phyloP scores from a whole-genome alignment of 2,113 vertebrate genomes.

The Anthoscopus minutus region DNA sequence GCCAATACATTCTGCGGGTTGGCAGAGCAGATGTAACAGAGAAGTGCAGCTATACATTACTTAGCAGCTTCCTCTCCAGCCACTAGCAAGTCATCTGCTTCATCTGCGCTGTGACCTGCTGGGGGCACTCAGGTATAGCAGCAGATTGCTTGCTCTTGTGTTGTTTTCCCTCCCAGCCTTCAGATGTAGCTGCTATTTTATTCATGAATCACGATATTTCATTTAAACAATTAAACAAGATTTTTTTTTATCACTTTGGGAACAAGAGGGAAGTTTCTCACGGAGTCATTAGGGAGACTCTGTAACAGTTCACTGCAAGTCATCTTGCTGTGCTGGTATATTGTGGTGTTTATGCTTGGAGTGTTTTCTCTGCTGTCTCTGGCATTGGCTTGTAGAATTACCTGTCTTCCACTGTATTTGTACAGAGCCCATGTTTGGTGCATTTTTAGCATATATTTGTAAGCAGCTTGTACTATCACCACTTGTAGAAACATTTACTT shows the following conservation, averaged over 20 bases:
- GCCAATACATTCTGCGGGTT: background rate
- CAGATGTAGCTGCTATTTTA: background rate
- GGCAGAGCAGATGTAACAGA: background rate
- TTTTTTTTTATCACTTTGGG: slow-evolving; percentile 6
- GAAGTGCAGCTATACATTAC: background rate
- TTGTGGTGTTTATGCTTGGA: background rate
- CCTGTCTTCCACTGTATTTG: background rate
- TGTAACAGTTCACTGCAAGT: background rate
- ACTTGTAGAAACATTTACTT: background rate
- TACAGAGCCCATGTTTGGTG: background rate
- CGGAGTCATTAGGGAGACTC: slow-evolving; percentile 12
- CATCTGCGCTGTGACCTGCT: slow-evolving; percentile 36
- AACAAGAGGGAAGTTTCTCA: slow-evolving; percentile 16
- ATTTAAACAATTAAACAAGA: background rate
- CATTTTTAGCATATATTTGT: background rate
- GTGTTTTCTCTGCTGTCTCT: background rate
- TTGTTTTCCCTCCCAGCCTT: background rate
- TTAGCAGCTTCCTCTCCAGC: background rate
- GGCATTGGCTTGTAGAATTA: background rate
- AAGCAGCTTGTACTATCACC: background rate
- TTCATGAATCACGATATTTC: background rate
- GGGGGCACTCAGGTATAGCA: slow-evolving; percentile 68
- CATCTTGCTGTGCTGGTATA: background rate
- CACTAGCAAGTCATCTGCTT: background rate
- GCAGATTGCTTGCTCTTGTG: background rate